Evolutionary conservation across 2,797 vertebrate species (phyloP), one percentile per base, ranked within the genome.

Genomic region (Borostomias antarcticus): DNA sequence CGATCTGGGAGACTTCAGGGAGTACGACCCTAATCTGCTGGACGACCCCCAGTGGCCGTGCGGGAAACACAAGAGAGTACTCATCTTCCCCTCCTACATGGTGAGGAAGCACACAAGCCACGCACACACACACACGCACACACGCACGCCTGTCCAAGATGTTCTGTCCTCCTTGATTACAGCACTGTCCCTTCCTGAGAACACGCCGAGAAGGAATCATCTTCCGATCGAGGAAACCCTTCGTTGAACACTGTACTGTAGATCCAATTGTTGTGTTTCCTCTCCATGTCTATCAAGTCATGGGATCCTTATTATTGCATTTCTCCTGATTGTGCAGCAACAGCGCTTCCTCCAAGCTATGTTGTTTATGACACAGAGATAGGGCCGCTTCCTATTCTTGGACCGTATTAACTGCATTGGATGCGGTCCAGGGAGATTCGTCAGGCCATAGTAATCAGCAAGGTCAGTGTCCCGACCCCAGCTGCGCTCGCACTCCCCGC

Each of bases 41-140:
- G 98, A 99, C 57, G 97, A 99, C 88, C 98, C 98, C 0, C 98
- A 98, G 85, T 99, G 98, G 98, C 97, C 97, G 5, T 99, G 97
- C 79, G 98, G 98, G 74, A 99, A 99, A 85, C 97, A 99, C 87
- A 99, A 99, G 81, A 85, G 98, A 69, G 97, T 99, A 76, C 93
- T 99, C 78, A 99, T 97, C 88, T 99, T 99, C 78, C 97, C 98
- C 76, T 99, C 97, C 0, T 99, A 99, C 86, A 99, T 99, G 98
- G 98, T 98, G 90, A 96, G 96, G 93, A 79, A 56, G 40, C 40
- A 6, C n/a, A 0, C 40, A 3, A 11, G 13, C 8, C 13, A 17
- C 40, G n/a, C n/a, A 32, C 5, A 56, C 17, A 2, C 3, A 43
- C 13, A 15, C 40, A 11, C 15, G n/a, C 40, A 45, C n/a, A 3